These are phyloP conservation scores for Mormyrus lacerda DNA, from an alignment of 2,113 vertebrate species.

Conservation along the genomic window DNA sequence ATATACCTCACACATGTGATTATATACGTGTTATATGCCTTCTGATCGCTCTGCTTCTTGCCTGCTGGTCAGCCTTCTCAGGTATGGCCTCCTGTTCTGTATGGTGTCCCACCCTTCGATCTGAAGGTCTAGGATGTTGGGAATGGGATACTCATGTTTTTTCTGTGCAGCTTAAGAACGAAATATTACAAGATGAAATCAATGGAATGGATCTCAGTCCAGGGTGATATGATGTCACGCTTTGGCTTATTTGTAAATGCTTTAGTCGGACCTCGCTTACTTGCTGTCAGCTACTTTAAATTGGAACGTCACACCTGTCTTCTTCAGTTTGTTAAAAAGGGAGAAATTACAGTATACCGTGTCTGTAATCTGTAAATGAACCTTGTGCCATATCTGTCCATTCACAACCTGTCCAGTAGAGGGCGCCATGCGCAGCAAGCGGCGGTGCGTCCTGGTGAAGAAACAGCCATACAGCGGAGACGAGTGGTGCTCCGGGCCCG, in stretches of 20 bases:
- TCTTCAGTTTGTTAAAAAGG: neutral
- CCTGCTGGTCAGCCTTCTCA: neutral
- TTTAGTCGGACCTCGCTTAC: neutral
- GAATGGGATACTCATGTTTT: neutral
- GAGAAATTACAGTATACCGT: neutral
- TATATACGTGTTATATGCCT: neutral
- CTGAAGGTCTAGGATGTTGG: neutral
- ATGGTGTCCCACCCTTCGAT: neutral
- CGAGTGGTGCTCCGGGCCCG: slow-evolving; percentile 94
- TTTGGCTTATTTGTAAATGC: neutral
- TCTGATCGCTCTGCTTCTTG: neutral
- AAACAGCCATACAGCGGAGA: slow-evolving; percentile 97
- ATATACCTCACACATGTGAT: neutral
- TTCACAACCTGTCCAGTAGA: slow-evolving; percentile 49
- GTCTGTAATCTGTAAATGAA: neutral
- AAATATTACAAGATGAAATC: neutral
- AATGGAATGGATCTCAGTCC: neutral
- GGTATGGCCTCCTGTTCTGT: neutral
- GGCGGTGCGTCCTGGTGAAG: slow-evolving; percentile 89
- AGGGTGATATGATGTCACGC: neutral
- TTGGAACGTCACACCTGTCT: neutral
- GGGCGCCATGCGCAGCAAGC: slow-evolving; percentile 83
- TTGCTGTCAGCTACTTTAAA: neutral
- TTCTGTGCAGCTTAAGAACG: neutral
- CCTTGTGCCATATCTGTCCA: slow-evolving; percentile 18